Evolutionary conservation across 2,888 invertebrate genomes (phyloP).

Genomic region (Tachina grossa): DNA sequence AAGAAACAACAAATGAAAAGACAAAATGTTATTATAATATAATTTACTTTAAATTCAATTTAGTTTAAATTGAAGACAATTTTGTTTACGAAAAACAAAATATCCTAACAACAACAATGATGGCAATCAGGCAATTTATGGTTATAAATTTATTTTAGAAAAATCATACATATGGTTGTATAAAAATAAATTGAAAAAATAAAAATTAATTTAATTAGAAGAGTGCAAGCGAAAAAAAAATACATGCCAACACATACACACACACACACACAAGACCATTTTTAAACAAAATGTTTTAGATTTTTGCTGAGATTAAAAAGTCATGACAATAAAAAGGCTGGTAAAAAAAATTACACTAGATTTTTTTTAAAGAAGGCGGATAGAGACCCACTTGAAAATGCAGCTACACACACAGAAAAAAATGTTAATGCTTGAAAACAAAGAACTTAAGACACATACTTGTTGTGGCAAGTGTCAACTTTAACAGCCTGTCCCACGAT

Average conservation of each 20-base stretch:
- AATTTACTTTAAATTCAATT: conserved; percentile 39
- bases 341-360: neutral
- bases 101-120: conserved; percentile 31
- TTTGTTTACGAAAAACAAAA: neutral
- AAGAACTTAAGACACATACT: conserved; percentile 1
- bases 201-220: conserved; percentile 62
- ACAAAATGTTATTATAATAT: conserved; percentile 60
- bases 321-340: conserved; percentile 22
- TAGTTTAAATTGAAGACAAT: conserved; percentile 41
- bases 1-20: conserved; percentile 7
- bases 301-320: conserved; percentile 40
- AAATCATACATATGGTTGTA: neutral
- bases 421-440: neutral
- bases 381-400: neutral
- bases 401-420: neutral
- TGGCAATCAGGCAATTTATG: conserved; percentile 63
- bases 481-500: too few relatives aligned
- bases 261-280: conserved; percentile 37
- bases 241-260: conserved; percentile 20
- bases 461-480: neutral
- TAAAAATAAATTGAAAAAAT: conserved; percentile 9
- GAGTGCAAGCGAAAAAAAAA: conserved; percentile 20
- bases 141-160: conserved; percentile 46
- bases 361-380: neutral
- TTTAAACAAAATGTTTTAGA: conserved; percentile 54